These are phyloP conservation scores for Rosalia funebris DNA, from an alignment of 2,888 invertebrate genomes.

Conservation along the genomic window DNA sequence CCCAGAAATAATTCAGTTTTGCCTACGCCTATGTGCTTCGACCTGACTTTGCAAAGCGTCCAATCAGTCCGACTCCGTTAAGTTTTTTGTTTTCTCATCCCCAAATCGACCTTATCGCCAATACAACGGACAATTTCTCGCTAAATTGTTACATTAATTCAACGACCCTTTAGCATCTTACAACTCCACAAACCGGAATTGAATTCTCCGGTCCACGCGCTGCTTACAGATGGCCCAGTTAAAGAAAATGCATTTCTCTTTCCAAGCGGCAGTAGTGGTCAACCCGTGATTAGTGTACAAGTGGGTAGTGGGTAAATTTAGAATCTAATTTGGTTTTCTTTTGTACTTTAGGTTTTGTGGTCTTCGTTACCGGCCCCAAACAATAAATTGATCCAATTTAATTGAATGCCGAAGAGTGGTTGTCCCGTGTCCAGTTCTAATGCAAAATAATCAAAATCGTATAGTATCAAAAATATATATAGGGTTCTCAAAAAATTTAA, in stretches of 20 bases:
- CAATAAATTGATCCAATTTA: too few species aligned
- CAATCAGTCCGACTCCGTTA: conserved; percentile 16
- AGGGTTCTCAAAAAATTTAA: too few species aligned
- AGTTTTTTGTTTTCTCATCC: conserved; percentile 18
- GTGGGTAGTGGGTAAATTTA: too few species aligned
- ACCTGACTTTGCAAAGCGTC: conserved; percentile 19
- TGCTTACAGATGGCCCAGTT: background rate
- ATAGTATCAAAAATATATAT: too few species aligned
- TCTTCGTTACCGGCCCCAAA: too few species aligned
- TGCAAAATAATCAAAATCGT: too few species aligned
- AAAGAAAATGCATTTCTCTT: conserved; percentile 12
- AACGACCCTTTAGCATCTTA: conserved; percentile 23
- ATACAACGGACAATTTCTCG: conserved; percentile 30
- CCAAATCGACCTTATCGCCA: conserved; percentile 24
- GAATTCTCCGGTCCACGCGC: conserved; percentile 15
- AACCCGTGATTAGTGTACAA: background rate
- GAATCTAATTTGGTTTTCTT: too few species aligned
- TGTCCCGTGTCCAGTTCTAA: too few species aligned
- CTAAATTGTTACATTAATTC: conserved; percentile 32
- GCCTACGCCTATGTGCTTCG: too few species aligned
- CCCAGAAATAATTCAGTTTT: too few species aligned
- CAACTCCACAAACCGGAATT: conserved; percentile 8
- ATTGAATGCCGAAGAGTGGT: too few species aligned
- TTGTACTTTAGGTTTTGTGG: too few species aligned
- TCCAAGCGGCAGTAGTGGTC: conserved; percentile 3